phyloP scores from a whole-genome alignment of 2,888 invertebrate species.

The Sinelater perroti region DNA sequence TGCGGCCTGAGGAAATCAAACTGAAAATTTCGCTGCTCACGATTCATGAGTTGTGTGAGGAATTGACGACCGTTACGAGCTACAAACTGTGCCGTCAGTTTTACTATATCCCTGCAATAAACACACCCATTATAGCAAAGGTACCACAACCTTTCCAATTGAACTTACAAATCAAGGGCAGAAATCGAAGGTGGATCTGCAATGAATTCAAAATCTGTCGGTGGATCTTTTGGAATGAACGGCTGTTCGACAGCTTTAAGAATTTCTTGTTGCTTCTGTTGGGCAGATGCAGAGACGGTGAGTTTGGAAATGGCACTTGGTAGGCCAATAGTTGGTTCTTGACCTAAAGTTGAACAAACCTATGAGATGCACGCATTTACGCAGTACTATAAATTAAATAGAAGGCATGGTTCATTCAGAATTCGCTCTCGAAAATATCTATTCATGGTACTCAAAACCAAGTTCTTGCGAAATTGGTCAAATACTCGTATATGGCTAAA shows the following conservation, averaged over 20 bases:
- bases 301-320: conserved; percentile 63
- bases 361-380: neutral
- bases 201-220: conserved; percentile 90
- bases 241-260: conserved; percentile 87
- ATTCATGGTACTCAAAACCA: conserved; percentile 54
- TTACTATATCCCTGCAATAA: conserved; percentile 86
- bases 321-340: conserved; percentile 61
- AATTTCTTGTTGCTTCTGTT: conserved; percentile 87
- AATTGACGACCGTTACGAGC: conserved; percentile 98
- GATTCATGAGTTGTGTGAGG: conserved; percentile 96
- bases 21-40: conserved; percentile 97
- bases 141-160: neutral
- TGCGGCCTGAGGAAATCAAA: conserved; percentile 99
- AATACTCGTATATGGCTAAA: conserved; percentile 59
- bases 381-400: neutral
- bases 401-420: conserved; percentile 36
- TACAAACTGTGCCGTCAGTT: conserved; percentile 98
- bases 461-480: conserved; percentile 40
- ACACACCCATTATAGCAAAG: neutral
- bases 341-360: conserved; percentile 52
- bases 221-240: conserved; percentile 91
- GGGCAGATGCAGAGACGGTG: conserved; percentile 79
- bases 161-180: conserved; percentile 86
- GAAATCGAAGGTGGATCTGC: conserved; percentile 99
- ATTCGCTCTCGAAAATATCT: conserved; percentile 50